These are phyloP conservation scores for Geotrypetes seraphini DNA, from an alignment of 2,797 vertebrate species.

Conservation along the genomic window DNA sequence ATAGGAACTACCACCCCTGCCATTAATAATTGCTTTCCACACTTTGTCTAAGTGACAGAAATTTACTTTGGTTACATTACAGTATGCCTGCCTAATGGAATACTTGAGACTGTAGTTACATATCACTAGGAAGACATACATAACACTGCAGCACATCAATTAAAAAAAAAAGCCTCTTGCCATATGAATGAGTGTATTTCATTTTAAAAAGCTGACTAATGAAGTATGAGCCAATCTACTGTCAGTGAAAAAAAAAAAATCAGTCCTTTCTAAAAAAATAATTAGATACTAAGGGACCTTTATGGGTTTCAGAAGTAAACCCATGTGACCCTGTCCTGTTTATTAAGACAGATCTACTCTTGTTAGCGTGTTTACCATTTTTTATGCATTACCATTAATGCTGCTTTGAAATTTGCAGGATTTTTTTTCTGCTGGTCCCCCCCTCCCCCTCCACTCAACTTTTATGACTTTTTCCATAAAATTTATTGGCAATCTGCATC, in stretches of 20 bases:
- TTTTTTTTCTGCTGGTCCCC: conserved; percentile 36
- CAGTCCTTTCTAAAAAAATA: conserved; percentile 40
- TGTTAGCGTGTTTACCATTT: conserved; percentile 31
- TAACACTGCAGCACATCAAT: conserved; percentile 19
- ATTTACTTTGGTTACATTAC: conserved; percentile 11
- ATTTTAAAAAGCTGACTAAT: conserved; percentile 38
- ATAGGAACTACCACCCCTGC: conserved; percentile 1
- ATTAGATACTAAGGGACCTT: conserved; percentile 54
- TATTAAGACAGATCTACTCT: conserved; percentile 48
- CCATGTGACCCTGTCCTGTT: conserved; percentile 43
- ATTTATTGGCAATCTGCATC: conserved; percentile 28
- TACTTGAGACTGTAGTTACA: conserved; percentile 23
- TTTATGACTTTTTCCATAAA: conserved; percentile 34
- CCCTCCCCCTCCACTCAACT: conserved; percentile 28
- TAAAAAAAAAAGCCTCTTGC: conserved; percentile 12
- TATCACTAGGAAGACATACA: conserved; percentile 14
- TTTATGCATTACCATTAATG: conserved; percentile 31
- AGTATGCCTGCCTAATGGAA: background rate
- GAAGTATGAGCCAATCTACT: conserved; percentile 34
- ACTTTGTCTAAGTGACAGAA: background rate
- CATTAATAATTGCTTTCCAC: conserved; percentile 1
- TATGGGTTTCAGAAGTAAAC: conserved; percentile 40
- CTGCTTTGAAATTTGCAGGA: conserved; percentile 39
- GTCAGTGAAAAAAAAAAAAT: conserved; percentile 24
- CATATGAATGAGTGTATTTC: conserved; percentile 31